Evolutionary conservation across 2,888 invertebrate genomes (phyloP), one percentile per base, ranked within the genome.

Genomic region (Fragum fragum): DNA sequence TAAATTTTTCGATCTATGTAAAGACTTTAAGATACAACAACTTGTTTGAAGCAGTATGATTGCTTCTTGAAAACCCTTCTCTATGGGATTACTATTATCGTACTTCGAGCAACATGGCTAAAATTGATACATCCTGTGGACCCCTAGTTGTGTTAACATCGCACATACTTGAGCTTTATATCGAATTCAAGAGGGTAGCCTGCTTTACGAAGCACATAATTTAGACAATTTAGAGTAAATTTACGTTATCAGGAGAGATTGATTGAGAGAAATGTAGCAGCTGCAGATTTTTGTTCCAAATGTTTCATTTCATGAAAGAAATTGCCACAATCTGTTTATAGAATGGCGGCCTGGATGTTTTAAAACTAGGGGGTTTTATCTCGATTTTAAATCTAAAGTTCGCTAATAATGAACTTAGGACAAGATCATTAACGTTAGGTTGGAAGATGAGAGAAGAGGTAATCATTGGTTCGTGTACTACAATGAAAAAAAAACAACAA

Each of bases 261-360:
- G 47, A 47, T 47, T 47, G 47, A 57, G 57, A 26, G 57, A 57
- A 61, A 61, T 32, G 29, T 11, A 32, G 29, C 61, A 61, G 61
- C 61, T 61, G 61, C n/a, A 32, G n/a, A n/a, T 32, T 32, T n/a
- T n/a, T 9, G 32, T n/a, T 32, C 61, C 28, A 61, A 61, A 61
- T 61, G 61, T 29, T 61, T 29, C 29, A 6, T 5, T 32, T 61
- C 61, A 32, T 11, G 29, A 18, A 18, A n/a, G 1, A 29, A 9
- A 3, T 28, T 61, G 61, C 29, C 61, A 61, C 61, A 32, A 16
- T 61, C 61, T 61, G 28, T 61, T 61, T 61, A 61, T 29, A 29
- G 0, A 61, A 32, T 61, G 61, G 26, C 61, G 32, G 32, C 9
- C n/a, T n/a, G 18, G 32, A 61, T 61, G 61, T 61, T 61, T 61